phyloP scores from a whole-genome alignment of 2,888 invertebrate genomes.

The Caenorhabditis uteleia region DNA sequence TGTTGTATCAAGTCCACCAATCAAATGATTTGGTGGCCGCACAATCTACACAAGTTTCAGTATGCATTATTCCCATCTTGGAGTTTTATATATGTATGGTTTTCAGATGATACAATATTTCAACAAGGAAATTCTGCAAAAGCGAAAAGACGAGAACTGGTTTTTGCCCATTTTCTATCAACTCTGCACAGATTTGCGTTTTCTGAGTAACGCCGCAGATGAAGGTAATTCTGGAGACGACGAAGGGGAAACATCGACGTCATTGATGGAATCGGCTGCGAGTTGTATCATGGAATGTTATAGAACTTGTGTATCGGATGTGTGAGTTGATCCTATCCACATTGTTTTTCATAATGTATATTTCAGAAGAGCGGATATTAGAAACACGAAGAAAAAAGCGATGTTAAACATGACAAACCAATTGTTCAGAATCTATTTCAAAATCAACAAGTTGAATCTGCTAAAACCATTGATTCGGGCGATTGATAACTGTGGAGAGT shows the following conservation, averaged over 20 bases:
- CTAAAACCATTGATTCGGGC: slow-evolving; percentile 91
- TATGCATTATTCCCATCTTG: slow-evolving; percentile 6
- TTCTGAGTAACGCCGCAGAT: slow-evolving; percentile 73
- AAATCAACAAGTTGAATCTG: slow-evolving; percentile 76
- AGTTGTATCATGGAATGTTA: slow-evolving; percentile 63
- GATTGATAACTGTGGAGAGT: slow-evolving; percentile 88
- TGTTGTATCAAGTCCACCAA: slow-evolving; percentile 54
- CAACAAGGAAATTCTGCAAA: slow-evolving; percentile 78
- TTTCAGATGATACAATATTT: slow-evolving; percentile 59
- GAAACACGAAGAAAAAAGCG: slow-evolving; percentile 91
- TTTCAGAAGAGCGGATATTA: slow-evolving; percentile 81
- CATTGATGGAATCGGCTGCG: slow-evolving; percentile 60
- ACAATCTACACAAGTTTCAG: slow-evolving; percentile 55
- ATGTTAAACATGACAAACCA: slow-evolving; percentile 96
- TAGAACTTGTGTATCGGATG: slow-evolving; percentile 62
- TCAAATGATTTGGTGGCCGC: slow-evolving; percentile 45
- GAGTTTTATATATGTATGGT: background rate
- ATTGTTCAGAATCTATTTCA: slow-evolving; percentile 92
- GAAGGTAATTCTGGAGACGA: slow-evolving; percentile 42
- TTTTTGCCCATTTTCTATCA: slow-evolving; percentile 89
- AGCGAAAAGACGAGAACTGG: slow-evolving; percentile 93
- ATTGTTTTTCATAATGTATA: background rate
- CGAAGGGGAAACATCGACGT: slow-evolving; percentile 44
- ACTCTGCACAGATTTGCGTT: slow-evolving; percentile 85
- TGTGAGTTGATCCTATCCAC: slow-evolving; percentile 29